Percentiles rank a stretch among this genome's conserved stretches.
Evolutionary conservation across 1,140 invertebrate genomes (phyloP).

Genomic region (Drosophila micromelanica): DNA sequence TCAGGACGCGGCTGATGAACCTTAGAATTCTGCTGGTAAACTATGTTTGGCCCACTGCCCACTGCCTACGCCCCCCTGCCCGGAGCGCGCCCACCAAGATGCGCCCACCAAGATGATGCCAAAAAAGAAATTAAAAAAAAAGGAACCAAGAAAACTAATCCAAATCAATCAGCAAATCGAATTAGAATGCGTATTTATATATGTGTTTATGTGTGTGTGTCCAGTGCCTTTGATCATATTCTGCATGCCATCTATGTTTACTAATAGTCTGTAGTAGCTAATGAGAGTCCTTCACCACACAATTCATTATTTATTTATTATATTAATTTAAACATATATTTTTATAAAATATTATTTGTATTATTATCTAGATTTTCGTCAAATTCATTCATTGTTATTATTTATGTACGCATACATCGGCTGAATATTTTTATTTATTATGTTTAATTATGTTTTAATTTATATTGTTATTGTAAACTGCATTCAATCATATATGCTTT

Average conservation of each 20-base stretch:
- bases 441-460: not conserved
- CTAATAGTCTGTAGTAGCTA: constrained; percentile 18
- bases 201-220: not conserved
- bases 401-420: constrained; percentile 1
- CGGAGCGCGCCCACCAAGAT: too few species aligned
- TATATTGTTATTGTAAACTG: not conserved
- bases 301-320: not conserved
- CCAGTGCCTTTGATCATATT: not conserved
- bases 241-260: constrained; percentile 6
- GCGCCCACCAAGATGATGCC: constrained; percentile 28
- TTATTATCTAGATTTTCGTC: not conserved
- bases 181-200: not conserved
- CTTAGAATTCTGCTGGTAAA: too few species aligned
- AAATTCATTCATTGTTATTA: constrained; percentile 16
- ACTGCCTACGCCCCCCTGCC: not conserved
- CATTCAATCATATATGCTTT: too few species aligned
- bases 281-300: not conserved
- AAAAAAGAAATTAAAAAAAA: constrained; percentile 16
- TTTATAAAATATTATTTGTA: constrained; percentile 1
- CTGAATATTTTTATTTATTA: not conserved
- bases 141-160: not conserved
- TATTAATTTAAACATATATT: not conserved
- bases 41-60: not conserved
- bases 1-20: not conserved
- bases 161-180: not conserved